Evolutionary conservation across 2,113 vertebrate genomes (phyloP).

Genomic region (Colius striatus): DNA sequence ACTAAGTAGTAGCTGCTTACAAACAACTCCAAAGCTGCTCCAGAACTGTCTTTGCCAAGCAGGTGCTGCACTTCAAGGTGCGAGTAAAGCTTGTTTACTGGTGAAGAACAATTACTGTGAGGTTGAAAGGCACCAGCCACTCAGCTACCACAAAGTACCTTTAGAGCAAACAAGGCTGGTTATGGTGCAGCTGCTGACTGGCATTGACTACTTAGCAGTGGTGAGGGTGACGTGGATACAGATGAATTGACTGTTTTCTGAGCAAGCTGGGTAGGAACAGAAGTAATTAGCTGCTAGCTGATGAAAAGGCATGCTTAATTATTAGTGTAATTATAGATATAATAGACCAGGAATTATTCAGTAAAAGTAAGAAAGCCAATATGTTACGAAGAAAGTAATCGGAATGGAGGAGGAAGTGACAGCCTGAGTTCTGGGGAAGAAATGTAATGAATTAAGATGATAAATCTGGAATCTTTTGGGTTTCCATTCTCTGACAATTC

Average conservation of each 20-base stretch:
- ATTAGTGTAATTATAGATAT: slow-evolving; percentile 68
- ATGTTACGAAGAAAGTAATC: slow-evolving; percentile 50
- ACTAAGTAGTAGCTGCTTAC: not conserved
- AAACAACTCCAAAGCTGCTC: not conserved
- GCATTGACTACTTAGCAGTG: slow-evolving; percentile 55
- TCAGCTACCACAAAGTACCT: not conserved
- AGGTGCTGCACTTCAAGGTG: not conserved
- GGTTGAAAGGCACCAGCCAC: not conserved
- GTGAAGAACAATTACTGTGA: not conserved
- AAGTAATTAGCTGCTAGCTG: slow-evolving; percentile 69
- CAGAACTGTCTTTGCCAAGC: not conserved
- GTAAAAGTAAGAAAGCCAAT: slow-evolving; percentile 57
- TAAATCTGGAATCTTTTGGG: slow-evolving; percentile 31
- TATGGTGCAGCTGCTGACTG: not conserved
- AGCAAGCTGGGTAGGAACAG: slow-evolving; percentile 61
- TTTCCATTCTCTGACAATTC: not conserved
- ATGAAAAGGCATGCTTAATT: slow-evolving; percentile 69
- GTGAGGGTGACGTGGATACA: slow-evolving; percentile 38
- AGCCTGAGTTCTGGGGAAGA: slow-evolving; percentile 13
- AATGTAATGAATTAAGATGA: slow-evolving; percentile 43
- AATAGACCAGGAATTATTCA: slow-evolving; percentile 66
- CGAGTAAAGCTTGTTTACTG: not conserved
- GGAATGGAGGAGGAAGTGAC: slow-evolving; percentile 24
- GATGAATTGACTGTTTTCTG: slow-evolving; percentile 64
- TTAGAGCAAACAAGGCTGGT: not conserved